Base-by-base conservation (phyloP, 2,797 vertebrate species). In the Oryzias dopingdopingensis region DNA sequence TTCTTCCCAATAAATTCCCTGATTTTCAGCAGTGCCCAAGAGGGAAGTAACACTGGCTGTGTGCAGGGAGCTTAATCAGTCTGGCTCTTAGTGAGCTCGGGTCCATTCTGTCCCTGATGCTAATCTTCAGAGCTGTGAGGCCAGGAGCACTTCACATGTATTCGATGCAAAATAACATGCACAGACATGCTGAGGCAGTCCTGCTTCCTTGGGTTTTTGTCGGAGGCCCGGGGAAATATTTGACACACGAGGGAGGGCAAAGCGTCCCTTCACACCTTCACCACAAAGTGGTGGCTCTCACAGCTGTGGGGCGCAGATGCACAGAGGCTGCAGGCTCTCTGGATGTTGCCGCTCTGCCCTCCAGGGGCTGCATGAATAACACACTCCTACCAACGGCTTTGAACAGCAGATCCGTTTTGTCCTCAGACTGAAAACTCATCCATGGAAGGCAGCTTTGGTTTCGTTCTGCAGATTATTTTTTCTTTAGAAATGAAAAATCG, bases 221-320 rank as follows among this genome's bases (percentile, higher is more conserved):
- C 65, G 65, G 56, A 63, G 76, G 79, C 80, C 69, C 69, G 72
- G 79, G 79, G 83, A 87, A 80, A 85, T 75, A 80, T 79, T 67
- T 84, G 82, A 76, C 86, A 79, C 78, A 76, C 76, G 13, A 55
- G 76, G 81, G 83, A 83, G 81, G 80, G 79, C 74, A 81, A 80
- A 79, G 70, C 56, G 72, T 85, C 80, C 82, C 83, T 84, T 77
- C 80, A 78, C 67, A 63, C 76, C 76, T 81, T 74, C 70, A 54
- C 76, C 65, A 72, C 51, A 65, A 75, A 78, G 76, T 74, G 48
- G 65, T 60, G 65, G 53, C 76, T 79, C 65, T 65, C 88, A 87
- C 88, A 91, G 90, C 89, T 91, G 89, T 86, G 83, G 83, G 70
- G 68, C 87, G 83, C 90, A 90, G 90, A 89, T 90, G 90, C 82